Percentiles rank a stretch among this genome's conserved stretches.
phyloP scores from a whole-genome alignment of 2,113 vertebrate species.

The Marmota flaviventris region DNA sequence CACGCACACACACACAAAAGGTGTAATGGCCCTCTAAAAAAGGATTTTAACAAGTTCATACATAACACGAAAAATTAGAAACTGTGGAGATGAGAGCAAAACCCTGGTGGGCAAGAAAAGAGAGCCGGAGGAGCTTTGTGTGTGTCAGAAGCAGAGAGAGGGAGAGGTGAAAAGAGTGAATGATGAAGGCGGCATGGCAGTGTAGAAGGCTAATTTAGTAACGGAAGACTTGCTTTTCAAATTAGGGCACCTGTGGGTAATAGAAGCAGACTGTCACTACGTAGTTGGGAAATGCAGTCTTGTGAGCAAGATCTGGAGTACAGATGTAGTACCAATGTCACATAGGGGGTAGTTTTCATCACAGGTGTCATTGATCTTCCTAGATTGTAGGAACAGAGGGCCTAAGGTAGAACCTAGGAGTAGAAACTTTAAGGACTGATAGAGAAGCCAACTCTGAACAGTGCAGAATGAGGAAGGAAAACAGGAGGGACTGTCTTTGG shows the following conservation, averaged over 20 bases:
- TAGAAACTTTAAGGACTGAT: background rate
- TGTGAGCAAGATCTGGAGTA: background rate
- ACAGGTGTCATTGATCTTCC: background rate
- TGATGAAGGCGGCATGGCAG: background rate
- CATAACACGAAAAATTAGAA: background rate
- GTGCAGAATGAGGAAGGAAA: background rate
- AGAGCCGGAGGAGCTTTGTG: background rate
- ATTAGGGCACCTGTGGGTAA: background rate
- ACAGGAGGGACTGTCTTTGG: background rate
- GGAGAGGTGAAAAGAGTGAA: background rate
- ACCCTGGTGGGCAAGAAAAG: background rate
- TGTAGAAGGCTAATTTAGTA: background rate
- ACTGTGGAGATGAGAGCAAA: background rate
- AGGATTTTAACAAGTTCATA: background rate
- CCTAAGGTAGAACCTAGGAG: background rate
- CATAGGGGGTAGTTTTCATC: background rate
- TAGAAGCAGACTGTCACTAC: background rate
- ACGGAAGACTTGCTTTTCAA: background rate
- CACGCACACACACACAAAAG: no score
- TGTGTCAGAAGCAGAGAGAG: background rate
- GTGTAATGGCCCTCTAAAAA: background rate
- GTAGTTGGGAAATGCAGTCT: background rate
- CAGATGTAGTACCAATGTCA: background rate
- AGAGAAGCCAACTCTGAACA: background rate
- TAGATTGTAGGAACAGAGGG: background rate